Evolutionary conservation across 2,888 invertebrate species (phyloP).

Genomic region (Caenorhabditis becei): DNA sequence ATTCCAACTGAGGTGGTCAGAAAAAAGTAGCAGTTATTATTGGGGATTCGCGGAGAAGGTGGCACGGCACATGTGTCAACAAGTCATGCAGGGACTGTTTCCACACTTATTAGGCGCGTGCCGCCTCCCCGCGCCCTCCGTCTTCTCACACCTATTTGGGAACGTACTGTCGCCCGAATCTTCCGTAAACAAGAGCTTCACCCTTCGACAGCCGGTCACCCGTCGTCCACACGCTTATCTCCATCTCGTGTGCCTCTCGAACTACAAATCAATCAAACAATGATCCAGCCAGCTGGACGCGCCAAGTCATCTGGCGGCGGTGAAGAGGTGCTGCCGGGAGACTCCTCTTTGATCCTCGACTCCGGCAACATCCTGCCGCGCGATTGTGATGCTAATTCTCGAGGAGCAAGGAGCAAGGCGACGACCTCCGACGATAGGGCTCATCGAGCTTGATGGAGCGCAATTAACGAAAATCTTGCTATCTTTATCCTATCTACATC

Average conservation of each 20-base stretch:
- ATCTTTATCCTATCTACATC: slow-evolving; percentile 53
- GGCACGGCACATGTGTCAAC: slow-evolving; percentile 2
- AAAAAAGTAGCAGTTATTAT: not conserved
- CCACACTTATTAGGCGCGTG: not conserved
- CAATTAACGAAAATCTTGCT: slow-evolving; percentile 54
- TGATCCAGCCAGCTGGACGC: slow-evolving; percentile 54
- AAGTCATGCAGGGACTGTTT: not conserved
- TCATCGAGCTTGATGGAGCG: slow-evolving; percentile 41
- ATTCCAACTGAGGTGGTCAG: not conserved
- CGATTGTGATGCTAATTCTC: slow-evolving; percentile 55
- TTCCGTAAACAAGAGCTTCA: slow-evolving; percentile 9
- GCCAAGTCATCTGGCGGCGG: slow-evolving; percentile 48
- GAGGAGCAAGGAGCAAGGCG: slow-evolving; percentile 5
- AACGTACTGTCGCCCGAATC: slow-evolving; percentile 5
- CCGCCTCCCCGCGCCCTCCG: not conserved
- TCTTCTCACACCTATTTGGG: slow-evolving; percentile 1
- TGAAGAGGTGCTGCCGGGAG: slow-evolving; percentile 25
- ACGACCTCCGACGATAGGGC: slow-evolving; percentile 23
- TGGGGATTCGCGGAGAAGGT: not conserved
- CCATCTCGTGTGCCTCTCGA: slow-evolving; percentile 32
- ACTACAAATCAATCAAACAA: slow-evolving; percentile 62
- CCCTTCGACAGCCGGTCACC: slow-evolving; percentile 39
- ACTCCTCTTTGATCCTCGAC: slow-evolving; percentile 27
- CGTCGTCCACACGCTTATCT: slow-evolving; percentile 46
- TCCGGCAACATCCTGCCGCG: slow-evolving; percentile 29